Evolutionary conservation across 2,113 vertebrate species (phyloP), one percentile per base, ranked within the genome.

Genomic region (Chroicocephalus ridibundus): DNA sequence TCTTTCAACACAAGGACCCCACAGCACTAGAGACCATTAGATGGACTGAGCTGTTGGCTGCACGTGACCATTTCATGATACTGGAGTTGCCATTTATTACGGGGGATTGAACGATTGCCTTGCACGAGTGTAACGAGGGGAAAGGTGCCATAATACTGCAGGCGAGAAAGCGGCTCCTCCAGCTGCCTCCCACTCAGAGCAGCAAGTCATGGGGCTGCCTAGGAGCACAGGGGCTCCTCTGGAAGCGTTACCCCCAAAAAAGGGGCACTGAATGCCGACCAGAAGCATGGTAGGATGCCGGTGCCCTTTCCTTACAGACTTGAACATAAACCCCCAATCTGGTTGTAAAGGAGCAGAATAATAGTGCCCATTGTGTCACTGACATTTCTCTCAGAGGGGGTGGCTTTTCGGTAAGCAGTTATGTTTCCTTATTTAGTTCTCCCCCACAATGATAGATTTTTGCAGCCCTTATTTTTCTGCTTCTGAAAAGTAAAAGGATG

Each of bases 301-400:
- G 5, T 86, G 93, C 71, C 82, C 62, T 95, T 96, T 95, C 49
- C 82, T 90, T 90, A 14, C 19, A 38, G 90, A 12, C 42, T 86
- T 57, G 16, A 60, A 46, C 82, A 68, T 4, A 64, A 95, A 22
- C 60, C 78, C 82, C 85, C 90, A 70, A 3, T 55, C 60, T 64
- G 82, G 51, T 17, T 60, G 68, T 88, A 88, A 86, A 95, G 64
- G 79, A 81, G 76, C 1, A 2, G 60, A 90, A 96, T 92, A 97
- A 96, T 75, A 51, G 79, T 1, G 14, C 21, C 82, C 95, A 75
- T 96, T 96, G 92, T 96, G 76, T 46, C 27, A 3, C 82, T 95
- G 96, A 93, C 95, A 94, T 96, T 95, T 94, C 96, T 90, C 82
- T 92, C 8, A 0, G 72, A 92, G 90, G 79, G 76, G 92, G 85